Conservation (phyloP, 2,113 vertebrate species). For the Agelaius tricolor region DNA sequence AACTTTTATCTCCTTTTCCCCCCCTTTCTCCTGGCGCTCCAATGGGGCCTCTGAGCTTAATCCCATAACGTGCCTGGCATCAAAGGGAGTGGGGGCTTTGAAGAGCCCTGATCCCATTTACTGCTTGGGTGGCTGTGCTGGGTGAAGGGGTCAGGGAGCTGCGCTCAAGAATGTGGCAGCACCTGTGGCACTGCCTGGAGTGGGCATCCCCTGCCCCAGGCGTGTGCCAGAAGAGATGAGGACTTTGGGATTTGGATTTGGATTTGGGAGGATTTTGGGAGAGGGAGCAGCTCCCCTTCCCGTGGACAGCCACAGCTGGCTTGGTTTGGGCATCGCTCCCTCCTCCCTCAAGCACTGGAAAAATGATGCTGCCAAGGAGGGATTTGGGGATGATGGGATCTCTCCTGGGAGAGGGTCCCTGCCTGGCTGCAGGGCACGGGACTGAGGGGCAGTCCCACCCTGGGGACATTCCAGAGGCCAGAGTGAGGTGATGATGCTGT, state of each 20-base stretch:
- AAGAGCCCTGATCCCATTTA: conserved; percentile 26
- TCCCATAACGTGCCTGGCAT: not conserved
- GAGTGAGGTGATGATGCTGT: not conserved
- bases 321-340: not conserved
- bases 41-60: not conserved
- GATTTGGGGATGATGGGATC: not conserved
- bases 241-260: too few species aligned
- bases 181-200: not conserved
- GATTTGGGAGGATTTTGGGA: not conserved
- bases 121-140: not conserved
- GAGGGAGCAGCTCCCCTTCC: not conserved
- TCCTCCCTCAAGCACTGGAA: not conserved
- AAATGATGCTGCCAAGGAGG: not conserved
- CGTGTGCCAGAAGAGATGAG: not conserved
- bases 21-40: not conserved
- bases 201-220: not conserved
- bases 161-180: fast-evolving
- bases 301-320: not conserved
- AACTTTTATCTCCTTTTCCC: not conserved
- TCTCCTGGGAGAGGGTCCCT: not conserved
- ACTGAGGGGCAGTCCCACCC: fast-evolving
- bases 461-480: fast-evolving
- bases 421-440: not conserved
- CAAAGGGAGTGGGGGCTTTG: conserved; percentile 26
- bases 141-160: not conserved